phyloP scores from a whole-genome alignment of 2,888 invertebrate species.

The Drosophila kokeensis region DNA sequence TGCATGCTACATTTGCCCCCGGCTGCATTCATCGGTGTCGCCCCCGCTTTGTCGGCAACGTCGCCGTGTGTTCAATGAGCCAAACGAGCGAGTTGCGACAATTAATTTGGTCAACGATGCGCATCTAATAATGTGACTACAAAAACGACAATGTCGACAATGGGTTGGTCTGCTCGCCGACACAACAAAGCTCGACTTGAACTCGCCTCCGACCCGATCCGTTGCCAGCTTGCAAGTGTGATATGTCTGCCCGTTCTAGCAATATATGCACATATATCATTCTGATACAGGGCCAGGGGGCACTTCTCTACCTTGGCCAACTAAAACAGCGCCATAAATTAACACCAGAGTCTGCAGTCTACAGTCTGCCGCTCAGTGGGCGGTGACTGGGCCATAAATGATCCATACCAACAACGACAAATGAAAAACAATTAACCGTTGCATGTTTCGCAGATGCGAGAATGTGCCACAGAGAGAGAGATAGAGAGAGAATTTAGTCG shows the following conservation, averaged over 20 bases:
- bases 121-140: constrained; percentile 77
- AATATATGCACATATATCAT: constrained; percentile 56
- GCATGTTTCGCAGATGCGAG: constrained; percentile 41
- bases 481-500: neutral
- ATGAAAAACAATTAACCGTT: constrained; percentile 72
- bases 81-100: constrained; percentile 49
- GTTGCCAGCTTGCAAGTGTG: constrained; percentile 63
- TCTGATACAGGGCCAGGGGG: constrained; percentile 53
- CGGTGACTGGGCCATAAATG: constrained; percentile 65
- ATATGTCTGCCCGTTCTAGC: constrained; percentile 47
- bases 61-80: constrained; percentile 42
- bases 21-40: constrained; percentile 33
- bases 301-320: constrained; percentile 38
- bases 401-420: constrained; percentile 32
- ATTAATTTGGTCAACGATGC: constrained; percentile 77
- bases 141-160: constrained; percentile 65
- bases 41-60: constrained; percentile 32
- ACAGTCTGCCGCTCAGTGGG: constrained; percentile 56
- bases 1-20: constrained; percentile 22
- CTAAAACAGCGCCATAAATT: constrained; percentile 59
- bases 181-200: constrained; percentile 53
- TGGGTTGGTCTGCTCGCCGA: constrained; percentile 12
- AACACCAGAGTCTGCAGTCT: constrained; percentile 48
- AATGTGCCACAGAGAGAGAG: neutral
- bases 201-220: constrained; percentile 8